Evolutionary conservation across 1,140 invertebrate species (phyloP), one percentile per base, ranked within the genome.

Genomic region (Zaprionus taronus): DNA sequence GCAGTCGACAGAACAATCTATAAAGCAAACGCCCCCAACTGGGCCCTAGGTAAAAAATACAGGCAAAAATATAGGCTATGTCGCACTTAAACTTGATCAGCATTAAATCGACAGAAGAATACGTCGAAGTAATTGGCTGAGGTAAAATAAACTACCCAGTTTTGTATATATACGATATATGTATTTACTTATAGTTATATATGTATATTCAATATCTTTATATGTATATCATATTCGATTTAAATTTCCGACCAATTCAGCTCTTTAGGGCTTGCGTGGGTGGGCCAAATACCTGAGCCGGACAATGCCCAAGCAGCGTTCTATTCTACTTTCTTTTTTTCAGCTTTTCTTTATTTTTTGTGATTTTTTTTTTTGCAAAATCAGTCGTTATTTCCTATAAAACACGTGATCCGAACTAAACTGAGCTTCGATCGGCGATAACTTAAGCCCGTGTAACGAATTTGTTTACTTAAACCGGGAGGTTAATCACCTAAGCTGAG

Each of bases 211-310:
- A n/a, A 9, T 31, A 31, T 31, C 5, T 41, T 1, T 41, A 41
- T n/a, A 41, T n/a, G 1, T 22, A 49, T 51, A 24, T 14, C 12
- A 51, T 12, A 51, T 24, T 28, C n/a, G 11, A 47, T 20, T 62
- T 64, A 5, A 3, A 38, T 20, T 53, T 56, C 41, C 15, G 15
- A 28, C 47, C 26, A 31, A 24, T 38, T 69, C 66, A 69, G 66
- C 66, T 61, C 36, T 61, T 49, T 69, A 5, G 11, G 17, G 26
- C 11, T 20, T n/a, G 17, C 26, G 67, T 62, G 67, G 67, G 67
- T 38, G 67, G 67, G 22, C 9, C 6, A 47, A 20, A 58, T 56
- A 26, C 38, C 38, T 41, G 38, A 41, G 38, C 15, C 22, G 47
- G 24, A 55, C 22, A 55, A 15, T 55, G 26, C 15, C 17, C 62